A percentile compares a stretch with the other conserved stretches of the same genome.
Conservation (phyloP, 2,888 invertebrate genomes). For the Nipponacmea schrenckii region DNA sequence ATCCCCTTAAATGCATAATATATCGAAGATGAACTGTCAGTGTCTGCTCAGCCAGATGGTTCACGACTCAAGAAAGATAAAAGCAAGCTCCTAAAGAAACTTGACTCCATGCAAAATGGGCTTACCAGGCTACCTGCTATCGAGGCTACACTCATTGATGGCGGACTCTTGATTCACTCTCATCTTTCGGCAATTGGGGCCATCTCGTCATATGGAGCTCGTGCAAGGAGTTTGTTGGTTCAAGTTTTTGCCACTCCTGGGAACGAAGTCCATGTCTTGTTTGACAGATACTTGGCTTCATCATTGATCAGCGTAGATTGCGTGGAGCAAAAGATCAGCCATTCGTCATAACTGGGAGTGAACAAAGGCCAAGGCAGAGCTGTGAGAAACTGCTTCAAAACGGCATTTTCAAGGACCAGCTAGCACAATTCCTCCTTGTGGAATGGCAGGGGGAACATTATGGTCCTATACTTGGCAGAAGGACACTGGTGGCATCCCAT, state of each 20-base stretch:
- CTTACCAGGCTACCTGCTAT: neutral
- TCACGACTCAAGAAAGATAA: constrained; percentile 14
- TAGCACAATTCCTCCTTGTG: constrained; percentile 10
- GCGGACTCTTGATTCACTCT: neutral
- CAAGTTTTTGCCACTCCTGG: no score
- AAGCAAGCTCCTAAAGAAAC: no score
- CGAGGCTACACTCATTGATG: neutral
- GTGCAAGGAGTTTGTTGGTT: no score
- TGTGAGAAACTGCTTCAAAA: neutral
- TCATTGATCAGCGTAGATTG: constrained; percentile 13
- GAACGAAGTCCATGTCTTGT: constrained; percentile 12
- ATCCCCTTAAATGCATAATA: no score
- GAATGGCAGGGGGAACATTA: constrained; percentile 15
- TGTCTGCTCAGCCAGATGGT: constrained; percentile 19
- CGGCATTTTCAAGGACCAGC: constrained; percentile 15
- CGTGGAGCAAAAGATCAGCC: neutral
- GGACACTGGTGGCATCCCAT: constrained; percentile 14
- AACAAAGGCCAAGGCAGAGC: neutral
- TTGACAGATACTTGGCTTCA: constrained; percentile 9
- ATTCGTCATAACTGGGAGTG: constrained; percentile 15
- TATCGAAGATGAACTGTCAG: constrained; percentile 11
- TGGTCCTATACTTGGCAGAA: constrained; percentile 8
- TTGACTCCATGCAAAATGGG: no score
- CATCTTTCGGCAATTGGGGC: no score
- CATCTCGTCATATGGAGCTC: no score